Evolutionary conservation across 2,797 vertebrate genomes (phyloP).

Genomic region (Pagetopsis macropterus): DNA sequence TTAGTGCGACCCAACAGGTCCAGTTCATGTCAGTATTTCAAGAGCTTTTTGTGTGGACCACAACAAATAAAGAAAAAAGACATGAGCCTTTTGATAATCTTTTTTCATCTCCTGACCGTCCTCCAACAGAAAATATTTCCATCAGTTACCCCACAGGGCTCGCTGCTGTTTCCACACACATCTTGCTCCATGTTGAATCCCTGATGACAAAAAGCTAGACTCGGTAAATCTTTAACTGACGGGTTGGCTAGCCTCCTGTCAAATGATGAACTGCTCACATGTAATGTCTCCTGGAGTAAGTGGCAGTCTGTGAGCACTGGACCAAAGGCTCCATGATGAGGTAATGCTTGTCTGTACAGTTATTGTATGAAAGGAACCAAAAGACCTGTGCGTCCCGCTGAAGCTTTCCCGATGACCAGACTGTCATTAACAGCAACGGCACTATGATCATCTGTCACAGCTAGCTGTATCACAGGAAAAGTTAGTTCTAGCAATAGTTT

Average conservation of each 20-base stretch:
- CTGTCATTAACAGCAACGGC: background rate
- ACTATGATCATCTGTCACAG: too few relatives aligned
- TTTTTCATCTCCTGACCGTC: constrained; percentile 32
- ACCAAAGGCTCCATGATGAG: constrained; percentile 37
- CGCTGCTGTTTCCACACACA: constrained; percentile 33
- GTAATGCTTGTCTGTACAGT: constrained; percentile 31
- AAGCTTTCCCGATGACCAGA: background rate
- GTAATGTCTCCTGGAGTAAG: constrained; percentile 61
- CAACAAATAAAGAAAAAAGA: constrained; percentile 32
- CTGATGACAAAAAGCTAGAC: constrained; percentile 39
- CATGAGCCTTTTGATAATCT: constrained; percentile 18
- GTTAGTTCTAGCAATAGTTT: background rate
- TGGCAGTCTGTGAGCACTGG: constrained; percentile 37
- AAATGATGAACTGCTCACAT: constrained; percentile 57
- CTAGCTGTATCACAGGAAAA: too few relatives aligned
- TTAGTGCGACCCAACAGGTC: background rate
- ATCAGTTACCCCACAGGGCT: constrained; percentile 19
- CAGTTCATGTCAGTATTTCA: constrained; percentile 13
- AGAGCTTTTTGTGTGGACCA: constrained; percentile 9
- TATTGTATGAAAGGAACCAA: constrained; percentile 5
- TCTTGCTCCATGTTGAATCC: constrained; percentile 40
- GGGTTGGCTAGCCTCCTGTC: constrained; percentile 32
- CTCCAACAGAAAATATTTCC: constrained; percentile 42
- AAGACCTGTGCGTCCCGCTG: background rate
- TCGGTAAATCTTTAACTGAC: constrained; percentile 47